Percentiles rank a stretch among this genome's conserved stretches.
Conservation (phyloP, 1,140 invertebrate species). For the Ooceraea biroi region DNA sequence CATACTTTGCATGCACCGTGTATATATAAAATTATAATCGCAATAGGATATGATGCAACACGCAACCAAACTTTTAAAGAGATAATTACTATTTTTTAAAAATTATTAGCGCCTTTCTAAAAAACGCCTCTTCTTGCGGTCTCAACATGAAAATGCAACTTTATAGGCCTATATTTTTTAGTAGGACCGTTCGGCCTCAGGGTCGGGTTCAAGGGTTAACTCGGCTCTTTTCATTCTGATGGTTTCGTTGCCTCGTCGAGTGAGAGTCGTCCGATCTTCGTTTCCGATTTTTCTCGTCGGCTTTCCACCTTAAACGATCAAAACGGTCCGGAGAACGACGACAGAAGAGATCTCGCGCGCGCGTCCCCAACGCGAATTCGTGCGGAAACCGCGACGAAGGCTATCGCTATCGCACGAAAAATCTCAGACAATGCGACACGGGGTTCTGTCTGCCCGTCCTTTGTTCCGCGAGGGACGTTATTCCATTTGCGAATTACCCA, state of each 20-base stretch:
- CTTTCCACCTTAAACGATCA: slow-evolving; percentile 23
- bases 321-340: slow-evolving; percentile 18
- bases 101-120: too few relatives aligned
- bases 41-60: neutral
- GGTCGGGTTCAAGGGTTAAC: neutral
- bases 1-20: neutral
- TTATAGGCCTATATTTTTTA: slow-evolving; percentile 4
- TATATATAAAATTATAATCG: slow-evolving; percentile 19
- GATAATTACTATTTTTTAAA: slow-evolving; percentile 7
- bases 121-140: neutral
- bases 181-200: neutral
- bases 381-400: slow-evolving; percentile 41
- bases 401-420: slow-evolving; percentile 66
- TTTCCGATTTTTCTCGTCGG: slow-evolving; percentile 59
- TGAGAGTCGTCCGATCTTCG: slow-evolving; percentile 55
- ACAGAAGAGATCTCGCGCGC: slow-evolving; percentile 1
- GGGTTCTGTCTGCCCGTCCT: slow-evolving; percentile 26
- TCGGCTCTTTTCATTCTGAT: slow-evolving; percentile 51
- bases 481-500: slow-evolving; percentile 64
- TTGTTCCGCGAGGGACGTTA: slow-evolving; percentile 57
- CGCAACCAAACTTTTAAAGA: neutral
- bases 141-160: neutral
- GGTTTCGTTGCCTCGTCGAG: slow-evolving; percentile 53
- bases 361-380: slow-evolving; percentile 51
- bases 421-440: slow-evolving; percentile 69